phyloP scores from a whole-genome alignment of 1,140 invertebrate genomes.

The Akabosia matsudoensis region DNA sequence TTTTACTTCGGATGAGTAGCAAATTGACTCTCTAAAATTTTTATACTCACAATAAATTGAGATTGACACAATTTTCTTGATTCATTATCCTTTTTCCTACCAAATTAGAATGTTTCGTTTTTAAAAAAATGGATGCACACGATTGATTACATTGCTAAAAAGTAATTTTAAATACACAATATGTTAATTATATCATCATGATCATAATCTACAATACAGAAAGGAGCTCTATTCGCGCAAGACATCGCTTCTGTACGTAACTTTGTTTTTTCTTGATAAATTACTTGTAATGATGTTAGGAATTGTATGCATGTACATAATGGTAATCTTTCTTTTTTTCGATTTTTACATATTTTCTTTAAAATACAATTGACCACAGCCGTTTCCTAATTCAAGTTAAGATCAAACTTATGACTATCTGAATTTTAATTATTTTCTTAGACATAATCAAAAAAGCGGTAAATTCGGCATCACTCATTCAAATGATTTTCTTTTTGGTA shows the following conservation, averaged over 20 bases:
- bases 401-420: conserved; percentile 4
- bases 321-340: neutral
- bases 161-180: neutral
- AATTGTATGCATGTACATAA: neutral
- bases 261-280: too few species aligned
- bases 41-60: too few species aligned
- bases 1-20: too few species aligned
- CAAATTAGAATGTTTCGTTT: too few species aligned
- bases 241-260: neutral
- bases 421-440: neutral
- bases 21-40: too few species aligned
- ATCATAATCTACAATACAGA: neutral
- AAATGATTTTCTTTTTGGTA: conserved; percentile 7
- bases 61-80: too few species aligned
- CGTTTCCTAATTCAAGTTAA: neutral
- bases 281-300: too few species aligned
- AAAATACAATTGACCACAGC: conserved; percentile 13
- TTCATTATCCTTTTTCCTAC: too few species aligned
- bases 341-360: neutral
- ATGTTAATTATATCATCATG: neutral
- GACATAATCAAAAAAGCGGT: neutral
- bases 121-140: neutral
- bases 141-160: neutral
- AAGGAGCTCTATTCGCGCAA: neutral
- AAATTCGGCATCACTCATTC: conserved; percentile 14